These are phyloP conservation scores for Cistogaster globosa DNA, from an alignment of 2,888 invertebrate genomes.

Conservation along the genomic window DNA sequence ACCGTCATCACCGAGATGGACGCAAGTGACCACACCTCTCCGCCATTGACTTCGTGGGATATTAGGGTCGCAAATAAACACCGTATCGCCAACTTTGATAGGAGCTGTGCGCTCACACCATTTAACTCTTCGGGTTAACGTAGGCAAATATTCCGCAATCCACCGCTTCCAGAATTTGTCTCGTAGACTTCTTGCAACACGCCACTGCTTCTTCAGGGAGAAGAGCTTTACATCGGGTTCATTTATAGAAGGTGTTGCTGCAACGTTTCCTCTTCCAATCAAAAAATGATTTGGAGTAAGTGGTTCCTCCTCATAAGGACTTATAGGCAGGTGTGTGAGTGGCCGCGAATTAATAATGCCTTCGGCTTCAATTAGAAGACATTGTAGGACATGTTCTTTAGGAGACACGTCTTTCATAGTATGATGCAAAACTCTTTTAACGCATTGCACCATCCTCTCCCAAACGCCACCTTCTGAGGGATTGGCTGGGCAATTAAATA, in stretches of 20 bases:
- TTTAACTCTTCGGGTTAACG: constrained; percentile 62
- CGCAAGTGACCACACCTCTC: constrained; percentile 69
- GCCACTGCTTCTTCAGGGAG: constrained; percentile 64
- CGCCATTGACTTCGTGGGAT: constrained; percentile 71
- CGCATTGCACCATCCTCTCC: constrained; percentile 66
- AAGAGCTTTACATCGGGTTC: constrained; percentile 19
- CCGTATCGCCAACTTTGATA: constrained; percentile 58
- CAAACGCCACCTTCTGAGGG: constrained; percentile 58
- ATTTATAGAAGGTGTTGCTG: constrained; percentile 30
- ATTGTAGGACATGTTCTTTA: constrained; percentile 65
- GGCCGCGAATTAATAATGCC: constrained; percentile 41
- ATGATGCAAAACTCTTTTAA: constrained; percentile 60
- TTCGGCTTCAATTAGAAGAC: constrained; percentile 61
- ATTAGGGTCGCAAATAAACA: constrained; percentile 71
- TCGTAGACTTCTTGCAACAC: constrained; percentile 56
- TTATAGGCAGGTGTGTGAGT: constrained; percentile 58
- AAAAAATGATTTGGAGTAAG: constrained; percentile 67
- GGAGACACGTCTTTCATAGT: constrained; percentile 61
- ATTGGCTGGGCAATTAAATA: constrained; percentile 68
- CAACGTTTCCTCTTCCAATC: constrained; percentile 45
- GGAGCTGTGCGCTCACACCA: constrained; percentile 56
- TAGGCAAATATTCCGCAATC: constrained; percentile 63
- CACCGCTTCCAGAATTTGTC: constrained; percentile 68
- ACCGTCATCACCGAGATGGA: constrained; percentile 72
- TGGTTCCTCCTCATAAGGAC: constrained; percentile 58